Percentiles rank a stretch among this genome's conserved stretches.
These are phyloP conservation scores for Synanceia verrucosa DNA, from an alignment of 2,797 vertebrate genomes.

Conservation along the genomic window DNA sequence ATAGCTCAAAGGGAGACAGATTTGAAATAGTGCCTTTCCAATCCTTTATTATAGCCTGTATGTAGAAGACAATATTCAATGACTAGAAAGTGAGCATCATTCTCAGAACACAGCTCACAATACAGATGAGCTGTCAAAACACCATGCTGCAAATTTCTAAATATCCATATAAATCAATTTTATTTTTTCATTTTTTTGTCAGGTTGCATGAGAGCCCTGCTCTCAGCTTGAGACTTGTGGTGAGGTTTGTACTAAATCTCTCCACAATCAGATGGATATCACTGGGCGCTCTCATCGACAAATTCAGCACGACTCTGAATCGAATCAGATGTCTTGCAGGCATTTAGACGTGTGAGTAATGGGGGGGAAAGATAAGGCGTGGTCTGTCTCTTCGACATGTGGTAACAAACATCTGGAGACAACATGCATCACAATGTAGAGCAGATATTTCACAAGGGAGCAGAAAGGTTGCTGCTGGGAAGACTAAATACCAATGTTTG, in stretches of 20 bases:
- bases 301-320: slow-evolving; percentile 45
- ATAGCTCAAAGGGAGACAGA: not conserved
- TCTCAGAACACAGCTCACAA: not conserved
- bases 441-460: slow-evolving; percentile 49
- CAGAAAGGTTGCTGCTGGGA: slow-evolving; percentile 35
- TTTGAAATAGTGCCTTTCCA: not conserved
- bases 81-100: not conserved
- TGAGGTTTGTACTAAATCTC: slow-evolving; percentile 6
- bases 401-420: slow-evolving; percentile 78
- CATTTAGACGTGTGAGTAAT: slow-evolving; percentile 55
- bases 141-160: slow-evolving; percentile 6
- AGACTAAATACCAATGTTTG: slow-evolving; percentile 18
- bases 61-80: not conserved
- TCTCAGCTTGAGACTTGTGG: slow-evolving; percentile 29
- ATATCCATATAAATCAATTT: slow-evolving; percentile 39
- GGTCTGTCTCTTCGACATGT: slow-evolving; percentile 61
- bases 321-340: slow-evolving; percentile 56
- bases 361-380: slow-evolving; percentile 45
- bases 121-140: not conserved
- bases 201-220: slow-evolving; percentile 10
- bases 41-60: not conserved
- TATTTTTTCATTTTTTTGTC: slow-evolving; percentile 15
- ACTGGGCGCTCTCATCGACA: slow-evolving; percentile 28
- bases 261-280: slow-evolving; percentile 17
- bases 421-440: slow-evolving; percentile 64